phyloP scores from a whole-genome alignment of 2,113 vertebrate species.

The Pluvianellus socialis region DNA sequence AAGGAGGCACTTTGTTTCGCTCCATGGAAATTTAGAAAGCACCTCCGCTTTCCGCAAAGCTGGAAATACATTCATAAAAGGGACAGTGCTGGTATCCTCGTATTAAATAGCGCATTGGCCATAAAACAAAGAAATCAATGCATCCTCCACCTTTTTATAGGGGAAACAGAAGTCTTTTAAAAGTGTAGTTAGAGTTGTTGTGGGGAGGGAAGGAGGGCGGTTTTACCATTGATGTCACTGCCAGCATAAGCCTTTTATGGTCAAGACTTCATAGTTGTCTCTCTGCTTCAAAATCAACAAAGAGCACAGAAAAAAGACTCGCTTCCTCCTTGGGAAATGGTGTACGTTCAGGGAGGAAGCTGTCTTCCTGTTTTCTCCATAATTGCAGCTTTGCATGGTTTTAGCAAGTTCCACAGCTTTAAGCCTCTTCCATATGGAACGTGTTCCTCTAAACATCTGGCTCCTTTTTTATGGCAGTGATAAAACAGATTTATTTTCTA shows the following conservation, averaged over 20 bases:
- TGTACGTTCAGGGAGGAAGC: constrained; percentile 84
- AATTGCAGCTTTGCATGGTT: constrained; percentile 80
- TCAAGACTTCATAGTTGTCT: constrained; percentile 72
- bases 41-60: background rate
- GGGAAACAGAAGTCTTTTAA: constrained; percentile 56
- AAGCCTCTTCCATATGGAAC: constrained; percentile 78
- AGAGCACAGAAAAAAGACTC: constrained; percentile 72
- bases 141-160: constrained; percentile 15
- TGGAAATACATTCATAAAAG: background rate
- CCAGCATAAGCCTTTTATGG: constrained; percentile 76
- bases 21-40: background rate
- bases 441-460: constrained; percentile 82
- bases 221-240: constrained; percentile 45
- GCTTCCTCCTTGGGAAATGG: constrained; percentile 89
- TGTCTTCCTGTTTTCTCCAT: constrained; percentile 92
- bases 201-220: background rate
- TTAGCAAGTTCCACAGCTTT: constrained; percentile 63
- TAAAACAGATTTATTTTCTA: constrained; percentile 68
- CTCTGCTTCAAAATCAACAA: constrained; percentile 80
- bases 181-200: constrained; percentile 10
- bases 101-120: background rate
- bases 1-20: background rate
- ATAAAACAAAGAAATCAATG: constrained; percentile 25
- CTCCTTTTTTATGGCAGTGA: constrained; percentile 61
- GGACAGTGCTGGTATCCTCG: background rate